Conservation (phyloP, 2,888 invertebrate genomes). For the Synanthedon formicaeformis region DNA sequence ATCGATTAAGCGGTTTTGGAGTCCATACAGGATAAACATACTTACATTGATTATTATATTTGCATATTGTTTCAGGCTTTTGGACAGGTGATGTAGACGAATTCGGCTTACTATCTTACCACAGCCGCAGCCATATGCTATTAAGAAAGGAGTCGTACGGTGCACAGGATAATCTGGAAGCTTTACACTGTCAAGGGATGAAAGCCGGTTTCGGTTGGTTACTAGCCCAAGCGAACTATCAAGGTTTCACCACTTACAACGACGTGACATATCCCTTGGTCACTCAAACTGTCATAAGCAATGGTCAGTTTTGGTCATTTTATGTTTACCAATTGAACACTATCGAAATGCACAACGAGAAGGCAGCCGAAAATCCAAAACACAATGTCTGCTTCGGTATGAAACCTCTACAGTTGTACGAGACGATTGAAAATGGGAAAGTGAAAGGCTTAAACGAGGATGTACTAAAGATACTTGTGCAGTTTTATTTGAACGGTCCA, state of each 20-base stretch:
- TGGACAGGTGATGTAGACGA: slow-evolving; percentile 86
- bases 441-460: slow-evolving; percentile 84
- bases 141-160: slow-evolving; percentile 58
- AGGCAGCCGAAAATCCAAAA: slow-evolving; percentile 74
- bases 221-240: slow-evolving; percentile 81
- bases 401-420: slow-evolving; percentile 78
- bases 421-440: slow-evolving; percentile 77
- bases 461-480: slow-evolving; percentile 78
- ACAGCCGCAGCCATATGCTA: slow-evolving; percentile 73
- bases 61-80: slow-evolving; percentile 68
- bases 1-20: no score
- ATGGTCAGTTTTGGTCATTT: slow-evolving; percentile 89
- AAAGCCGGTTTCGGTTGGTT: slow-evolving; percentile 85
- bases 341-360: slow-evolving; percentile 73
- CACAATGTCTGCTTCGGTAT: slow-evolving; percentile 87
- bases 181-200: slow-evolving; percentile 80
- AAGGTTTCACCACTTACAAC: slow-evolving; percentile 91
- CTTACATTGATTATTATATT: background rate
- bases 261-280: slow-evolving; percentile 92
- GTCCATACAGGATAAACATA: no score
- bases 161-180: slow-evolving; percentile 70
- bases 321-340: slow-evolving; percentile 95
- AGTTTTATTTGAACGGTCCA: slow-evolving; percentile 80
- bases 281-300: slow-evolving; percentile 88
- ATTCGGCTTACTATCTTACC: slow-evolving; percentile 83